Conservation (phyloP, 2,888 invertebrate species). For the Acanthopleura granulata region DNA sequence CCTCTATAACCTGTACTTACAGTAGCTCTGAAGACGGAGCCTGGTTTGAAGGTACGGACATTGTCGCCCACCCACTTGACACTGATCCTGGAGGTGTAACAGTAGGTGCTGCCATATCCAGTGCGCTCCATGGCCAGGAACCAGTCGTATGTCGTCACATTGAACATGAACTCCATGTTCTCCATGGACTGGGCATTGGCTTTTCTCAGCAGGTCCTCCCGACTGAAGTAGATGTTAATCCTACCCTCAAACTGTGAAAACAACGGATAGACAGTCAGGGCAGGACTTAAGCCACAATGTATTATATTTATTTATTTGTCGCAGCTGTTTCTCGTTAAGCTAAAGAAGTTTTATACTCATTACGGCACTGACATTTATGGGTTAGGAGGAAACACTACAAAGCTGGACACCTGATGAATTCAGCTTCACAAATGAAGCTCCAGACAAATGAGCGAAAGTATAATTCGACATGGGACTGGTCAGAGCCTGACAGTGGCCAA, state of each 20-base stretch:
- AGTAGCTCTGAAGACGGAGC: constrained; percentile 90
- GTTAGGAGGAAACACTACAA: too few species aligned
- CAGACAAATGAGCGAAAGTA: too few species aligned
- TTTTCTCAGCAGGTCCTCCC: constrained; percentile 77
- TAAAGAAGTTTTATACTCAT: too few species aligned
- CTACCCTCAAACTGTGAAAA: constrained; percentile 74
- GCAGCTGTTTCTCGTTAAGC: too few species aligned
- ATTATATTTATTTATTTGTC: too few species aligned
- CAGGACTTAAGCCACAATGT: too few species aligned
- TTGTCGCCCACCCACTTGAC: constrained; percentile 89
- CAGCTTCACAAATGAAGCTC: too few species aligned
- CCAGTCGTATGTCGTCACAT: constrained; percentile 67
- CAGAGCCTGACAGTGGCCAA: too few species aligned
- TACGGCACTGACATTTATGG: too few species aligned
- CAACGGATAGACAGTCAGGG: not conserved
- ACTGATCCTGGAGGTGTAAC: constrained; percentile 88
- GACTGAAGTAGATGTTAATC: constrained; percentile 87
- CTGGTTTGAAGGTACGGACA: constrained; percentile 94
- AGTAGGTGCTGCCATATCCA: constrained; percentile 88
- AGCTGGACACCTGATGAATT: too few species aligned
- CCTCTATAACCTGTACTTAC: constrained; percentile 74
- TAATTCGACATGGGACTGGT: too few species aligned
- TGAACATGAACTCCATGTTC: constrained; percentile 63
- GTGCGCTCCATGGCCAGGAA: constrained; percentile 63
- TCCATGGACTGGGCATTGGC: constrained; percentile 40